phyloP scores from a whole-genome alignment of 2,888 invertebrate species.

The Epistrophe eligans region DNA sequence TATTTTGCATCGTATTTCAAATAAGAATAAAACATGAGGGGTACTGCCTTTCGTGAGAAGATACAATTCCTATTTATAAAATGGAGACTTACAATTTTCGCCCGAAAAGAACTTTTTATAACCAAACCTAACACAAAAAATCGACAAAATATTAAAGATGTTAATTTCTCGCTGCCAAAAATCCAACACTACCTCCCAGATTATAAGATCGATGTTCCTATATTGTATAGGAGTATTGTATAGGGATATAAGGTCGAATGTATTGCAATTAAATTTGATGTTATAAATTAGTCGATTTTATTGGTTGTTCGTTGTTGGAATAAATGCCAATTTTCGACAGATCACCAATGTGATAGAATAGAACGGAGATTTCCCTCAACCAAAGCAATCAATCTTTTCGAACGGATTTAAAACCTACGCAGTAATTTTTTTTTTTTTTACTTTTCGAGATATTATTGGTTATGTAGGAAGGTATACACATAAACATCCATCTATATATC shows the following conservation, averaged over 20 bases:
- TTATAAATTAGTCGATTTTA: slow-evolving; percentile 73
- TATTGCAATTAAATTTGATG: slow-evolving; percentile 73
- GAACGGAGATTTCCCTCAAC: slow-evolving; percentile 5
- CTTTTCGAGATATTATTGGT: background rate
- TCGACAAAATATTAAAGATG: too few relatives aligned
- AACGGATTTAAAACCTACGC: background rate
- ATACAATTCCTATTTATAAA: too few relatives aligned
- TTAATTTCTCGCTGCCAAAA: background rate
- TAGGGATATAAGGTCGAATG: slow-evolving; percentile 37
- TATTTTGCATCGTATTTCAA: too few relatives aligned
- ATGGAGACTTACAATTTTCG: too few relatives aligned
- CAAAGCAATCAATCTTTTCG: slow-evolving; percentile 9
- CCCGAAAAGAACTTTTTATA: too few relatives aligned
- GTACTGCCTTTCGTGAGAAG: too few relatives aligned
- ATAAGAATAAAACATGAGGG: too few relatives aligned
- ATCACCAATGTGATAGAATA: slow-evolving; percentile 22
- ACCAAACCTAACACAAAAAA: too few relatives aligned
- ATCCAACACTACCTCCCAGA: background rate
- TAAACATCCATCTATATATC: background rate
- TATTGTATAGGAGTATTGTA: background rate
- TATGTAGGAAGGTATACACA: background rate
- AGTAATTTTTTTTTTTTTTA: background rate
- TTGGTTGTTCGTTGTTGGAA: slow-evolving; percentile 42
- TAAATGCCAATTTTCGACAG: slow-evolving; percentile 27
- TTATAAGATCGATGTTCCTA: background rate